These are phyloP conservation scores for Antheraea yamamai DNA, from an alignment of 2,888 invertebrate species.

Conservation along the genomic window DNA sequence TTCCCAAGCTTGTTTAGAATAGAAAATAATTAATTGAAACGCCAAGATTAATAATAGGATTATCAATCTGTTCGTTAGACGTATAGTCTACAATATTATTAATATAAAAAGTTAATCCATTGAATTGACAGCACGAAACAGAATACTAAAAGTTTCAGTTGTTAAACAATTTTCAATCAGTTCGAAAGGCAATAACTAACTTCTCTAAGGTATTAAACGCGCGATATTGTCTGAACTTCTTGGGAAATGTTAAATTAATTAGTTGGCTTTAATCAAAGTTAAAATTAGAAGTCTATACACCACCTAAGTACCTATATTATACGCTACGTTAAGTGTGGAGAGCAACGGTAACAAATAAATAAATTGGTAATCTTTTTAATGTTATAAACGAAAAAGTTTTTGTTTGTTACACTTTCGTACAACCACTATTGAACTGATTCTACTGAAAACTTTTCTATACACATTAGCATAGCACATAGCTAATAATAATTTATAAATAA, in stretches of 20 bases:
- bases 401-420: no score
- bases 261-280: background rate
- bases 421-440: no score
- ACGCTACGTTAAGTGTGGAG: background rate
- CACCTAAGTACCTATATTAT: background rate
- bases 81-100: background rate
- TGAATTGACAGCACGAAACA: constrained; percentile 3
- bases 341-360: no score
- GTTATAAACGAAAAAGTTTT: no score
- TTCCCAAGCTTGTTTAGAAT: background rate
- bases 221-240: constrained; percentile 9
- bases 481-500: no score
- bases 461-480: no score
- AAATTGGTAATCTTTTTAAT: no score
- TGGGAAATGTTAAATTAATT: constrained; percentile 13
- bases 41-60: background rate
- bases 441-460: no score
- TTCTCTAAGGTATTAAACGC: background rate
- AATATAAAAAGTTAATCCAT: background rate
- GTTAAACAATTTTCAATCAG: constrained; percentile 5
- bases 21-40: background rate
- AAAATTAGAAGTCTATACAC: background rate
- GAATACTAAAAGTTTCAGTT: constrained; percentile 8
- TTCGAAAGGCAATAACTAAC: constrained; percentile 8
- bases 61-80: background rate